Base-by-base conservation (phyloP, 2,113 vertebrate species). In the Phocoena phocoena region DNA sequence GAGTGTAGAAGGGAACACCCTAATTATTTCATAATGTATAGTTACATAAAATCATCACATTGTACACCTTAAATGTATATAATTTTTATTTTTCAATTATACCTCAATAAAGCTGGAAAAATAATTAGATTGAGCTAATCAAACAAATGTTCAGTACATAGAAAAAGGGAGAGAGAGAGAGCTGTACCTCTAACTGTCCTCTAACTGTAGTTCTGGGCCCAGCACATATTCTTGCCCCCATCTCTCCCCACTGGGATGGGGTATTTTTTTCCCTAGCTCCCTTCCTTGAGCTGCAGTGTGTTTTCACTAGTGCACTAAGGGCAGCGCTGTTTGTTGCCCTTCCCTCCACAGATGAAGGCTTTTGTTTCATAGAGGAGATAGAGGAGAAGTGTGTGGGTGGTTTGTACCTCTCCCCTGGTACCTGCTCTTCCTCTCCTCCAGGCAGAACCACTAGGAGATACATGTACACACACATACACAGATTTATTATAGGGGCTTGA, bases 51-150 rank as follows among this genome's bases (percentile, higher is more conserved):
- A 70, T 50, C 13, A 8, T 28, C 62, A 58, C 12, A 58, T 33
- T 58, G 44, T 44, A 68, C 14, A 55, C 44, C 26, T 44, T 41
- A 38, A 38, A 79, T 53, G 26, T 28, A 11, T 80, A 17, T 21
- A 67, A 31, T 79, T 81, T 41, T 68, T 17, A 55, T 68, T 68
- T 80, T 63, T 41, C 63, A 55, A 55, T 15, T 55, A 20, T 31
- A 55, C 3, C 14, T 76, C 82, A 47, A 0, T 79, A n/a, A 87
- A 70, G 5, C 50, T 23, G 62, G 62, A 36, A 68, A 67, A 67
- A 36, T 87, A 79, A 93, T 68, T 93, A 21, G 11, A 60, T 36
- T 79, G 50, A 47, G 73, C 77, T 93, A 67, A 33, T 41, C 47
- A 23, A 41, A 80, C 21, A 41, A 23, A 41, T 15, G 2, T 74